Evolutionary conservation across 2,888 invertebrate genomes (phyloP), one percentile per base, ranked within the genome.

Genomic region (Eubasilissa splendida): DNA sequence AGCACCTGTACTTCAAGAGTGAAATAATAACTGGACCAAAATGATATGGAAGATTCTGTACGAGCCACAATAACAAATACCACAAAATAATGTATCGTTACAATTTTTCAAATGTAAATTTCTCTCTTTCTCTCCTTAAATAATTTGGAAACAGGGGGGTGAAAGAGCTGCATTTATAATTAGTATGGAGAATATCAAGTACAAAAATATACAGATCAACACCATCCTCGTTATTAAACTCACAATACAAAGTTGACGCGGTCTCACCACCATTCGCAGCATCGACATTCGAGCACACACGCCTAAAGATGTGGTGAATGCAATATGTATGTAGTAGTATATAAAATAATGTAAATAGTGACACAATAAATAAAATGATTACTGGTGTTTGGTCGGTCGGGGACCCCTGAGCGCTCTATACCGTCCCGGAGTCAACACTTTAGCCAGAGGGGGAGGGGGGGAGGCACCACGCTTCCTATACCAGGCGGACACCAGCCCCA

Each of bases 401-500:
- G 56, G 53, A 56, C 52, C 73, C 73, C 56, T 53, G 73, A 63
- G 31, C 56, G 56, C 73, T 73, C 73, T 56, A 54, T 68, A 66
- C 14, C 77, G 53, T 54, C 66, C 52, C 52, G 71, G 59, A 22
- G 63, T 63, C 60, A 42, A 60, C 68, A 12, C 77, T 52, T 54
- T 58, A 85, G 85, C 84, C 85, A 81, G 84, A 79, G 84, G 84
- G 84, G 84, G 85, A 82, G 80, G 84, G 83, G 84, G 82, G 83
- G 85, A 79, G 85, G 84, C 84, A 85, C 79, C 85, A 79, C 83
- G 42, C 85, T 83, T 83, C 85, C 76, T 82, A 85, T 77, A 70
- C 58, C 76, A 58, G 78, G 63, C 58, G 70, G 73, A 79, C 76
- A 59, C 86, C 85, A 86, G 70, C 52, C 85, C 86, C 86, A 87